Percentiles rank a stretch among this genome's conserved stretches.
These are phyloP conservation scores for Ranitomeya imitator DNA, from an alignment of 2,113 vertebrate genomes.

Conservation along the genomic window DNA sequence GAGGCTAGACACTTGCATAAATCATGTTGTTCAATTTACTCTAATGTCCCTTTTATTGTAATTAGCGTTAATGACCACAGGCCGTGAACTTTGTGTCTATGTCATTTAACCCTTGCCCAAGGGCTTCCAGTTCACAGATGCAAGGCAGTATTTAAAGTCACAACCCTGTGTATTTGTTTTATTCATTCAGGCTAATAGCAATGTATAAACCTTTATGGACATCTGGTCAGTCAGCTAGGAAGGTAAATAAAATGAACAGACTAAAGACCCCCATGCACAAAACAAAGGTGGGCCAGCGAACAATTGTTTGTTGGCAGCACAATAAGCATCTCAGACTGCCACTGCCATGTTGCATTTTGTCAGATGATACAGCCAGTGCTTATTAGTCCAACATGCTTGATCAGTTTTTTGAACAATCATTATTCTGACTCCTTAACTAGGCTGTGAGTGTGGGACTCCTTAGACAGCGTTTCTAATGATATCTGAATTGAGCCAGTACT, in stretches of 20 bases:
- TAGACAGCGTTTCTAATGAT: too few species aligned
- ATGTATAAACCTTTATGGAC: not conserved
- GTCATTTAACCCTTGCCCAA: not conserved
- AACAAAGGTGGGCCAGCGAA: too few species aligned
- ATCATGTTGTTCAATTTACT: slow-evolving; percentile 11
- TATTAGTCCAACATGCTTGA: too few species aligned
- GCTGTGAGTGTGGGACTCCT: too few species aligned
- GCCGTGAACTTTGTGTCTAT: not conserved
- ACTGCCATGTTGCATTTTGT: too few species aligned
- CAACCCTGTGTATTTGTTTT: not conserved
- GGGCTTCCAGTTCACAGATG: not conserved
- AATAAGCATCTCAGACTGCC: too few species aligned
- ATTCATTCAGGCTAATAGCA: not conserved
- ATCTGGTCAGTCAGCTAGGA: not conserved
- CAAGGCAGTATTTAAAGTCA: not conserved
- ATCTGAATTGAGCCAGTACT: too few species aligned
- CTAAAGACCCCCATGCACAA: too few species aligned
- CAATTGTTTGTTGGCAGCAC: too few species aligned
- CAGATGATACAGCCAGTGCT: too few species aligned
- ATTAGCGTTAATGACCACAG: slow-evolving; percentile 14
- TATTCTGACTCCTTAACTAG: too few species aligned
- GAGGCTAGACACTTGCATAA: slow-evolving; percentile 16
- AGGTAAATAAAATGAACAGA: not conserved
- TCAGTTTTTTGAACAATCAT: too few species aligned
- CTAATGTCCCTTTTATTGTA: slow-evolving; percentile 16